Conservation (phyloP, 1,140 invertebrate genomes). For the Samia ricini region DNA sequence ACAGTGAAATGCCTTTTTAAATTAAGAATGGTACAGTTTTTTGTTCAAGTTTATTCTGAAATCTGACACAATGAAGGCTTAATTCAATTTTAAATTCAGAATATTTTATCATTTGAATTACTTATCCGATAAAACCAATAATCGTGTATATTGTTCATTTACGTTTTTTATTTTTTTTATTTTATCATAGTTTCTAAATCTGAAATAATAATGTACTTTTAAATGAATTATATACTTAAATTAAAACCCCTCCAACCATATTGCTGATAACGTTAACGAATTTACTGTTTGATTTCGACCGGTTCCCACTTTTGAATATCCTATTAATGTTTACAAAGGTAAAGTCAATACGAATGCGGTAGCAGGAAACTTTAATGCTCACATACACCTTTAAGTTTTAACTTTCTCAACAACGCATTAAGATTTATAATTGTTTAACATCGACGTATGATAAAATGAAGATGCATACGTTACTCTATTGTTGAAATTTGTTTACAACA, state of each 20-base stretch:
- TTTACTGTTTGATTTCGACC: constrained; percentile 68
- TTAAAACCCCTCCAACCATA: constrained; percentile 10
- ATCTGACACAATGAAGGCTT: too few species aligned
- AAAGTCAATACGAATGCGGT: constrained; percentile 50
- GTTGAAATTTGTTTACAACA: constrained; percentile 60
- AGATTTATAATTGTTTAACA: constrained; percentile 29
- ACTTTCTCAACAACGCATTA: not conserved
- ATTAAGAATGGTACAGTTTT: too few species aligned
- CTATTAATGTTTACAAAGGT: constrained; percentile 58
- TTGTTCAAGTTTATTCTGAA: too few species aligned
- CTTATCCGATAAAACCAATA: too few species aligned
- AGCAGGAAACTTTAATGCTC: constrained; percentile 25
- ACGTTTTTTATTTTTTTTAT: too few species aligned
- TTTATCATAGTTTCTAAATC: too few species aligned
- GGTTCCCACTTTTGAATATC: constrained; percentile 59
- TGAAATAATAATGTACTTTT: too few species aligned
- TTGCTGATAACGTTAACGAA: constrained; percentile 60
- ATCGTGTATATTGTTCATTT: too few species aligned
- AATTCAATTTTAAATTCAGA: too few species aligned
- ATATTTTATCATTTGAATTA: too few species aligned
- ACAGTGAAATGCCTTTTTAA: too few species aligned
- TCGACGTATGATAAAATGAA: constrained; percentile 39
- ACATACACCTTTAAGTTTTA: not conserved
- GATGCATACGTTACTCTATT: constrained; percentile 55
- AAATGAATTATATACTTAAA: too few species aligned